Conservation (phyloP, 2,888 invertebrate species). For the Cordilura impudica region DNA sequence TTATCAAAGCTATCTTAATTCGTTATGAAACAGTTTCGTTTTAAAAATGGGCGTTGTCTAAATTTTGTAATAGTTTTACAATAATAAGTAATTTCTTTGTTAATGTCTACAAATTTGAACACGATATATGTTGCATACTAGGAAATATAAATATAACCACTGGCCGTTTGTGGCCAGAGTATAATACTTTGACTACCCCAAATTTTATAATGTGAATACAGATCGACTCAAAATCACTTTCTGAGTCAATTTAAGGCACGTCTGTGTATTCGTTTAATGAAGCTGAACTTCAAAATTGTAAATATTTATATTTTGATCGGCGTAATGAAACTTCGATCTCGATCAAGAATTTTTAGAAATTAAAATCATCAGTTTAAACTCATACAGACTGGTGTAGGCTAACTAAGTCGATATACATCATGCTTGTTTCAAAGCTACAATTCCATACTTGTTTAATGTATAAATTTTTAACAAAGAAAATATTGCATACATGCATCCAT, state of each 20-base stretch:
- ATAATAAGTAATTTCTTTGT: conserved; percentile 40
- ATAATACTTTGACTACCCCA: conserved; percentile 19
- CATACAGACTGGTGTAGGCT: no score
- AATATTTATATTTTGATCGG: no score
- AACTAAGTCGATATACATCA: no score
- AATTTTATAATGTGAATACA: conserved; percentile 1
- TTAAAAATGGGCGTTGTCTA: conserved; percentile 50
- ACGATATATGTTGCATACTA: conserved; percentile 46
- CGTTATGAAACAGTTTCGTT: conserved; percentile 23
- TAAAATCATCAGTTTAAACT: no score
- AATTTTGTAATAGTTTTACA: conserved; percentile 51
- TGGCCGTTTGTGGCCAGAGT: background rate
- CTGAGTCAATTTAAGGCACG: no score
- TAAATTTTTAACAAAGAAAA: background rate
- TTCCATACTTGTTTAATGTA: background rate
- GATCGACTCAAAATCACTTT: no score
- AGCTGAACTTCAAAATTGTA: no score
- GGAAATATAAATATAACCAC: no score
- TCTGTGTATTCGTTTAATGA: no score
- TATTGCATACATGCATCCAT: background rate
- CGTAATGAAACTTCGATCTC: no score
- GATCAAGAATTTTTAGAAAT: no score
- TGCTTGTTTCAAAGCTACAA: background rate
- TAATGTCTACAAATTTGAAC: conserved; percentile 29
- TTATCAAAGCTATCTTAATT: no score